Evolutionary conservation across 1,140 invertebrate genomes (phyloP).

Genomic region (Atta cephalotes): DNA sequence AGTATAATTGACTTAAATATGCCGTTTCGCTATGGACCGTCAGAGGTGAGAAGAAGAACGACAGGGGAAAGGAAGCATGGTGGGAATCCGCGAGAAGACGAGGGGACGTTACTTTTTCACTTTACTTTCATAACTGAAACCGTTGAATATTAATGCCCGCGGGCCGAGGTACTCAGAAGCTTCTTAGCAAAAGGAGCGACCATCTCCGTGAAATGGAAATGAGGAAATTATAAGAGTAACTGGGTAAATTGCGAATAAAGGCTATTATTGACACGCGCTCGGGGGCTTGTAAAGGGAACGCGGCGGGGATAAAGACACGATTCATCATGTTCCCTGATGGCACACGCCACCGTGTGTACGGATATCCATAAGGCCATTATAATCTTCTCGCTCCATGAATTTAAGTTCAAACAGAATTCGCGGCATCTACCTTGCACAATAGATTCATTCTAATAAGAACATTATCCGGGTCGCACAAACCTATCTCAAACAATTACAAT

Average conservation of each 20-base stretch:
- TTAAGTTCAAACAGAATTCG: constrained; percentile 44
- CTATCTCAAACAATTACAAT: neutral
- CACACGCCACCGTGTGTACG: constrained; percentile 22
- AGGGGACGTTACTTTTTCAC: constrained; percentile 84
- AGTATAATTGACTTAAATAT: constrained; percentile 84
- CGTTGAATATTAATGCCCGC: constrained; percentile 85
- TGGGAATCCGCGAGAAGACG: constrained; percentile 48
- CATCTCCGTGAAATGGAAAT: constrained; percentile 82
- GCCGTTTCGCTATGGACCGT: constrained; percentile 67
- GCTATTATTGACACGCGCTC: constrained; percentile 78
- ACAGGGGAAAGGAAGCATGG: neutral
- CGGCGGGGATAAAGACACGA: constrained; percentile 66
- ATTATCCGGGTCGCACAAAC: neutral
- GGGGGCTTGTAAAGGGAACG: constrained; percentile 44
- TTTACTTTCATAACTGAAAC: constrained; percentile 85
- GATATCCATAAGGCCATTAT: constrained; percentile 42
- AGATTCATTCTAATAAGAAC: constrained; percentile 45
- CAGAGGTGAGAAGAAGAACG: constrained; percentile 37
- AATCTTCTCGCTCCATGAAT: constrained; percentile 42
- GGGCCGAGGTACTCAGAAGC: constrained; percentile 75
- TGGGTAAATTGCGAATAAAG: constrained; percentile 81
- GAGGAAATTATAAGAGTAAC: constrained; percentile 84
- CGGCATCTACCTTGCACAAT: constrained; percentile 30
- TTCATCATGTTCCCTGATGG: constrained; percentile 51
- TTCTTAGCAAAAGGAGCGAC: constrained; percentile 75